Percentiles rank a stretch among this genome's conserved stretches.
These are phyloP conservation scores for Ceratosolen solmsi DNA, from an alignment of 1,140 invertebrate genomes.

Conservation along the genomic window DNA sequence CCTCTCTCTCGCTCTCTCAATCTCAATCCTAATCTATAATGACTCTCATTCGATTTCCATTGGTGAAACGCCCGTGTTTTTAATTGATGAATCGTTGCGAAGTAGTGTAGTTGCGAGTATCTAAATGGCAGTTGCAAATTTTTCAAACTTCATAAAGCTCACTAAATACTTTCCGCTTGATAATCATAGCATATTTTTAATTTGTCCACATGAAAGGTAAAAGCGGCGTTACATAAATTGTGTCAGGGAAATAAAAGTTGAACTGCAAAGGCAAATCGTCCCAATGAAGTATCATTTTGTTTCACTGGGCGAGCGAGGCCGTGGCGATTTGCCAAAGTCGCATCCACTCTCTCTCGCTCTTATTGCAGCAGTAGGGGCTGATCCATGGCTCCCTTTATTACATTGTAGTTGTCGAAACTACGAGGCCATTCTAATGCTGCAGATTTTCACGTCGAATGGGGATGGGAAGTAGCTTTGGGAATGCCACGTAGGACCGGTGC, in stretches of 20 bases:
- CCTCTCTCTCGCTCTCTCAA: constrained; percentile 50
- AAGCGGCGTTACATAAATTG: too few relatives aligned
- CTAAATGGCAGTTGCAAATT: too few relatives aligned
- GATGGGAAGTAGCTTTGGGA: constrained; percentile 31
- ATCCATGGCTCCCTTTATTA: neutral
- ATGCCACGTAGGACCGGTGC: neutral
- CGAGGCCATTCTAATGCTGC: neutral
- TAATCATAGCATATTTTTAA: too few relatives aligned
- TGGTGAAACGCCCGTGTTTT: neutral
- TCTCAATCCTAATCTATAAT: too few relatives aligned
- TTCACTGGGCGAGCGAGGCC: neutral
- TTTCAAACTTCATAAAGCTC: too few relatives aligned
- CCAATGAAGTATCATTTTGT: neutral
- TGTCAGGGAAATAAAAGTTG: too few relatives aligned
- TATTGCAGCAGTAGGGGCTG: too few relatives aligned
- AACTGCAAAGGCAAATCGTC: neutral
- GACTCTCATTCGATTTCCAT: too few relatives aligned
- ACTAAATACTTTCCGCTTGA: too few relatives aligned
- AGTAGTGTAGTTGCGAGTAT: constrained; percentile 33
- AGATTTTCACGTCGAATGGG: constrained; percentile 27
- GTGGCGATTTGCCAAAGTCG: neutral
- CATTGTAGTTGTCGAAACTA: neutral
- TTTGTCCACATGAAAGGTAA: too few relatives aligned
- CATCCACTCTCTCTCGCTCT: neutral
- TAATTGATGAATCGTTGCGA: constrained; percentile 42